These are phyloP conservation scores for Pseudolycoriella hygida DNA, from an alignment of 2,888 invertebrate species.

Conservation along the genomic window DNA sequence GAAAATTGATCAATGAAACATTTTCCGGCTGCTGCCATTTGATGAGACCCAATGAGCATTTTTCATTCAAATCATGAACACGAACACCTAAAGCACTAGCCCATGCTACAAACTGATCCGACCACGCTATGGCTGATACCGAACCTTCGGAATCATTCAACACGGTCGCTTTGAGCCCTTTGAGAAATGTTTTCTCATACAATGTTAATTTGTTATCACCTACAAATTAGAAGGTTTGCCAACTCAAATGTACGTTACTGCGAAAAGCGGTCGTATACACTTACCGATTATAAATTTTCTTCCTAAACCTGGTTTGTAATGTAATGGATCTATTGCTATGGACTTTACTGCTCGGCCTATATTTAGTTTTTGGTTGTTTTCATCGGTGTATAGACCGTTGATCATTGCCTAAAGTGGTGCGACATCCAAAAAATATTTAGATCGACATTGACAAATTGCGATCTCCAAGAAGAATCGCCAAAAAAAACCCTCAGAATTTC, in stretches of 20 bases:
- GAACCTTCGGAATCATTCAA: constrained; percentile 74
- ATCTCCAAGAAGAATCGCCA: no score
- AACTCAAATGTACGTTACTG: no score
- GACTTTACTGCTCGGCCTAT: constrained; percentile 71
- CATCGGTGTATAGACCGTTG: constrained; percentile 69
- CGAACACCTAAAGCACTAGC: constrained; percentile 76
- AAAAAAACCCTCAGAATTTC: no score
- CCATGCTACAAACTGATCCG: constrained; percentile 80
- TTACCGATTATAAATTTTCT: constrained; percentile 67
- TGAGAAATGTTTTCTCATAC: constrained; percentile 75
- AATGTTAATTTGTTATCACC: constrained; percentile 71
- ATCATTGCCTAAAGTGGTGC: constrained; percentile 46
- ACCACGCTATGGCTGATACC: constrained; percentile 79
- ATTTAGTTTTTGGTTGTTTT: constrained; percentile 61
- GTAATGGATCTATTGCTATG: constrained; percentile 70
- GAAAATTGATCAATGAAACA: constrained; percentile 33
- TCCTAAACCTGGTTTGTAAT: constrained; percentile 56
- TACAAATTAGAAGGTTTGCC: constrained; percentile 15
- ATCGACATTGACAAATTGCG: no score
- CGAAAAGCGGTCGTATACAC: constrained; percentile 11
- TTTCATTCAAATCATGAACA: constrained; percentile 72
- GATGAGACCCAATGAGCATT: constrained; percentile 72
- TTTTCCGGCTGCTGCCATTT: constrained; percentile 49
- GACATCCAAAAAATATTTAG: no score
- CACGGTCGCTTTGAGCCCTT: constrained; percentile 53